Percentiles rank a stretch among this genome's conserved stretches.
These are phyloP conservation scores for Habrosyne pyritoides DNA, from an alignment of 2,888 invertebrate species.

Conservation along the genomic window DNA sequence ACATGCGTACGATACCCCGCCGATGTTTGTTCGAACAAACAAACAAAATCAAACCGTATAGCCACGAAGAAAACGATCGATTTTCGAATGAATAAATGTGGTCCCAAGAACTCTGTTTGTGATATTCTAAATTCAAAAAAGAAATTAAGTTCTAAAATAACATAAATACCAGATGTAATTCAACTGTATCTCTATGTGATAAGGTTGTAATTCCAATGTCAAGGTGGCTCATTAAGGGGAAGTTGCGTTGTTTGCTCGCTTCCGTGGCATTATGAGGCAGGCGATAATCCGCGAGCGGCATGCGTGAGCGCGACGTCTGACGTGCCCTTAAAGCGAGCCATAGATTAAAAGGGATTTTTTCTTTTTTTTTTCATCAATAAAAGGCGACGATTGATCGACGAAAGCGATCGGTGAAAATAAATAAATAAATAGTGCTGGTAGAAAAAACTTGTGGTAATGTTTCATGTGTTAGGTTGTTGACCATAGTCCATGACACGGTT, in stretches of 20 bases:
- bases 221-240: constrained; percentile 57
- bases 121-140: constrained; percentile 36
- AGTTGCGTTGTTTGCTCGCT: constrained; percentile 54
- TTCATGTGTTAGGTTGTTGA: constrained; percentile 5
- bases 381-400: constrained; percentile 52
- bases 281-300: constrained; percentile 66
- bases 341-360: constrained; percentile 57
- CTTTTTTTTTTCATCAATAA: constrained; percentile 40
- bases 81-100: constrained; percentile 24
- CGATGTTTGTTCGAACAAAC: constrained; percentile 32
- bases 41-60: constrained; percentile 41
- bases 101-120: constrained; percentile 31
- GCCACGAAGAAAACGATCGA: constrained; percentile 22
- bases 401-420: constrained; percentile 37
- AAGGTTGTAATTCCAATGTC: constrained; percentile 53
- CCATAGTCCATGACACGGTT: constrained; percentile 5
- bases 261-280: constrained; percentile 56
- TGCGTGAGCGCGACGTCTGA: constrained; percentile 64
- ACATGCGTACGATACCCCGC: constrained; percentile 64
- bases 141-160: constrained; percentile 12
- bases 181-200: constrained; percentile 37
- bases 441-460: constrained; percentile 12
- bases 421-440: constrained; percentile 5
- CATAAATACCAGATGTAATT: constrained; percentile 20
- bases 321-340: constrained; percentile 56